A percentile compares a stretch with the other conserved stretches of the same genome.
phyloP scores from a whole-genome alignment of 2,797 vertebrate genomes.

The Sebastes minor region DNA sequence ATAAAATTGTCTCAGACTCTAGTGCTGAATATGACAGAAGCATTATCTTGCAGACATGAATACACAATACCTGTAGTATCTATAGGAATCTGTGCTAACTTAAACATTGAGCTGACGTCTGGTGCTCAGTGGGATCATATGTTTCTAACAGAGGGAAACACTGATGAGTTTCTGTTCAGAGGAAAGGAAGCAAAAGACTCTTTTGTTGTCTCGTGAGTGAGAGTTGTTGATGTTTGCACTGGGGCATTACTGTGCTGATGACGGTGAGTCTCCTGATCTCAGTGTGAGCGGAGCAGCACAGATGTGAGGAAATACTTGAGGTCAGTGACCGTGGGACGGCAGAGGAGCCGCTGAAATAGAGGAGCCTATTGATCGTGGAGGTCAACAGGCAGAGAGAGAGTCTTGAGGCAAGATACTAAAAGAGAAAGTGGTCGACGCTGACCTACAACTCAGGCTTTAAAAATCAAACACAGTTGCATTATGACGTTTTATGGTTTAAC shows the following conservation, averaged over 20 bases:
- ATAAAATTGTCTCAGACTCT: neutral
- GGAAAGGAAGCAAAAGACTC: conserved; percentile 33
- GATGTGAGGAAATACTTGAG: conserved; percentile 78
- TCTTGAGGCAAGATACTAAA: conserved; percentile 2
- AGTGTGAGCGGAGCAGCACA: conserved; percentile 65
- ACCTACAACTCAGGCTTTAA: conserved; percentile 1
- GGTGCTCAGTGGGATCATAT: conserved; percentile 8
- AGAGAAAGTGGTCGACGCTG: neutral
- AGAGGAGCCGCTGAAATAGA: conserved; percentile 63
- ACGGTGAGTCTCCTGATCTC: conserved; percentile 74
- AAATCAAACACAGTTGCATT: conserved; percentile 7
- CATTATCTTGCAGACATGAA: neutral
- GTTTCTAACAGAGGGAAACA: conserved; percentile 3
- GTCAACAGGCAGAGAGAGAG: neutral
- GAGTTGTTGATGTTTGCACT: conserved; percentile 68
- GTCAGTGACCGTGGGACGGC: conserved; percentile 61
- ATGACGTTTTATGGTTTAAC: neutral
- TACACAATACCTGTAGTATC: neutral
- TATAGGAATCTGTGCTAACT: neutral
- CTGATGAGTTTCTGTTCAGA: conserved; percentile 41
- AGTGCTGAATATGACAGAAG: neutral
- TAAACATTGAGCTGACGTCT: neutral
- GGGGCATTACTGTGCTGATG: conserved; percentile 57
- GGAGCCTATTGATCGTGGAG: conserved; percentile 66
- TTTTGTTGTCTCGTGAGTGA: conserved; percentile 46